phyloP scores from a whole-genome alignment of 2,113 vertebrate species.

The Turnix velox region DNA sequence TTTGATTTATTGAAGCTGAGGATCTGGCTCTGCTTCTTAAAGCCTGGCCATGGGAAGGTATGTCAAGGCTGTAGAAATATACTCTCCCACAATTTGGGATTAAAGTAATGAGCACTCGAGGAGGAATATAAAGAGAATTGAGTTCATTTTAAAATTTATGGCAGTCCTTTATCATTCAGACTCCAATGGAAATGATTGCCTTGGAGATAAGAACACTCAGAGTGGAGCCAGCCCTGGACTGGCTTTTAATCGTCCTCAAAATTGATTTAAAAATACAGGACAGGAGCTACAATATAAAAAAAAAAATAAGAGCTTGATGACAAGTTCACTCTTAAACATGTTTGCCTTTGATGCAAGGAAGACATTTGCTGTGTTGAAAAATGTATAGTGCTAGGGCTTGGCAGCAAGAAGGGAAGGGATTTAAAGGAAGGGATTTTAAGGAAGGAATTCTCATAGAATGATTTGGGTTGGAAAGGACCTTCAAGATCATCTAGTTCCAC shows the following conservation, averaged over 20 bases:
- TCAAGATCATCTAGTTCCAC: no score
- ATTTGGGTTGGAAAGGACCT: no score
- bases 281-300: background rate
- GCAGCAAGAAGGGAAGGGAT: no score
- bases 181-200: conserved; percentile 38
- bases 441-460: no score
- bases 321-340: background rate
- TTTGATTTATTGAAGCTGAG: background rate
- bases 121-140: conserved; percentile 12
- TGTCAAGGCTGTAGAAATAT: conserved; percentile 22
- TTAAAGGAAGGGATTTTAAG: no score
- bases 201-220: background rate
- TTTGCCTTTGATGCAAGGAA: background rate
- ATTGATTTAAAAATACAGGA: background rate
- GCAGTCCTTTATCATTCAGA: conserved; percentile 52
- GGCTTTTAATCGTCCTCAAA: background rate
- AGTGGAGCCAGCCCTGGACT: background rate
- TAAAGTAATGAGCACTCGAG: background rate
- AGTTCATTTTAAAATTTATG: conserved; percentile 41
- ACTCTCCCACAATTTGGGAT: background rate
- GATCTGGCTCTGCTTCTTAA: background rate
- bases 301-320: background rate
- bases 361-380: background rate
- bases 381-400: background rate
- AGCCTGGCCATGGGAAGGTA: conserved; percentile 10